Percentiles rank a stretch among this genome's conserved stretches.
These are phyloP conservation scores for Odontophorus gujanensis DNA, from an alignment of 2,113 vertebrate species.

Conservation along the genomic window DNA sequence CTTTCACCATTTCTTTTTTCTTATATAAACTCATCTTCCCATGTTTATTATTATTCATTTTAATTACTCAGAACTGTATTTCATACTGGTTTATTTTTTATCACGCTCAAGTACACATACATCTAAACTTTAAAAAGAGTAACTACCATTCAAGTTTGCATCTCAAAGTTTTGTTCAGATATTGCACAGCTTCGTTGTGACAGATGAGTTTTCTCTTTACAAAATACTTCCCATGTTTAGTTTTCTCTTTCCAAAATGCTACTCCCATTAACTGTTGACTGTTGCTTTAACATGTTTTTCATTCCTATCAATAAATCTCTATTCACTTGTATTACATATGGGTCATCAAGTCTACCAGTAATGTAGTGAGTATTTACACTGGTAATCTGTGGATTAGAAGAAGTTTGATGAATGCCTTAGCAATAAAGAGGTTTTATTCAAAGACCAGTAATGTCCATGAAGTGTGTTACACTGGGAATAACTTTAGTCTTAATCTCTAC, in stretches of 20 bases:
- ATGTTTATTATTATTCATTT: not conserved
- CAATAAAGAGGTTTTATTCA: not conserved
- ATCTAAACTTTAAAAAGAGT: not conserved
- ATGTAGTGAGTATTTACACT: not conserved
- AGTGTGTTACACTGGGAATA: not conserved
- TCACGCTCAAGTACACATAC: not conserved
- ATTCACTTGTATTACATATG: not conserved
- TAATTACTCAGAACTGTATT: constrained; percentile 5
- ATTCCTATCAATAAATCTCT: not conserved
- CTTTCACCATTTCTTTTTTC: not conserved
- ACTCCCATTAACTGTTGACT: not conserved
- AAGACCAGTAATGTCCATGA: not conserved
- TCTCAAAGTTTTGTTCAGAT: not conserved
- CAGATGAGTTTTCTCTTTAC: not conserved
- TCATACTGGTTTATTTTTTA: constrained; percentile 10
- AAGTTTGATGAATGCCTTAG: not conserved
- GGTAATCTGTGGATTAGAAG: not conserved
- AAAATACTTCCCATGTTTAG: not conserved
- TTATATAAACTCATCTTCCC: not conserved
- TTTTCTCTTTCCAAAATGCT: not conserved
- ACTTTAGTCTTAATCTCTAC: not conserved
- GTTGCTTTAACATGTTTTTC: not conserved
- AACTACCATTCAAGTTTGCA: not conserved
- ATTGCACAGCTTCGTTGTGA: not conserved
- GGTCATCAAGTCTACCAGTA: not conserved